phyloP scores from a whole-genome alignment of 2,888 invertebrate species.

The Metallyticus violacea region DNA sequence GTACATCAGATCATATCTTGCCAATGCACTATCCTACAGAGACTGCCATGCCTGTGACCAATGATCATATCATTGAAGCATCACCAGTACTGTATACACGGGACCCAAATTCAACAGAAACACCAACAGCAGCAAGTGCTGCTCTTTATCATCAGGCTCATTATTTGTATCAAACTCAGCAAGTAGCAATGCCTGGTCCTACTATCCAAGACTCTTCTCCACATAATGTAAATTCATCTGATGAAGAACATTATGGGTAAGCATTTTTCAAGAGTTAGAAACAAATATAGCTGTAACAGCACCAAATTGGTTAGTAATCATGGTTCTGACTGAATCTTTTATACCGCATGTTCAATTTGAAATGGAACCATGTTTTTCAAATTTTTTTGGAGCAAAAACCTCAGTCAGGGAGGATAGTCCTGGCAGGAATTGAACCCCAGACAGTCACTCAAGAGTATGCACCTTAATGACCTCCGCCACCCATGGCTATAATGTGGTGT shows the following conservation, averaged over 20 bases:
- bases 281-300: neutral
- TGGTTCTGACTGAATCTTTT: no score
- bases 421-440: no score
- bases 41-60: neutral
- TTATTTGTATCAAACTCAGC: neutral
- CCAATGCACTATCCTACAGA: neutral
- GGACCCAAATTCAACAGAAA: neutral
- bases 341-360: no score
- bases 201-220: neutral
- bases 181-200: neutral
- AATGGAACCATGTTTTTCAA: no score
- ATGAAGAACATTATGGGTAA: slow-evolving; percentile 5
- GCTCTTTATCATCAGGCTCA: neutral
- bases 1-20: neutral
- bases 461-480: no score
- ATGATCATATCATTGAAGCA: slow-evolving; percentile 24
- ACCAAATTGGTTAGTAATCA: no score
- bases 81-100: slow-evolving; percentile 24
- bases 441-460: no score
- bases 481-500: no score
- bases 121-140: neutral
- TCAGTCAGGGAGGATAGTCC: no score
- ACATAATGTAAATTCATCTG: neutral
- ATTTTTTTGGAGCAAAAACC: no score
- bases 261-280: neutral